Conservation (phyloP, 2,113 vertebrate species). For the Actinemys pallida region DNA sequence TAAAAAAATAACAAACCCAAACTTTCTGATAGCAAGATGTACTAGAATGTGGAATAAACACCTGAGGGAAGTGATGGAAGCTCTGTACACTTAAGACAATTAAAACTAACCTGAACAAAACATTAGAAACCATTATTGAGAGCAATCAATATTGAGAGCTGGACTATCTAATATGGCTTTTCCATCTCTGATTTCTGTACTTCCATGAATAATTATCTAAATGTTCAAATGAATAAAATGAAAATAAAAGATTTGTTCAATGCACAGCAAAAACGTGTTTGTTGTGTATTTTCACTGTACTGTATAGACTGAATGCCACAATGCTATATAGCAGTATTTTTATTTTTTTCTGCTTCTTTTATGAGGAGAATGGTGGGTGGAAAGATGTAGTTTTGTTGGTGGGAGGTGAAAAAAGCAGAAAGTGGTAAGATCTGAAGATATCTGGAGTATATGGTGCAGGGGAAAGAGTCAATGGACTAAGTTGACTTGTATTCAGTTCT, state of each 20-base stretch:
- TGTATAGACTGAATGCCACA: neutral
- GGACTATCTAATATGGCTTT: neutral
- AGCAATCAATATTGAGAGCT: neutral
- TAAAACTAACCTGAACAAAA: neutral
- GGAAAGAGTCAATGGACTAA: neutral
- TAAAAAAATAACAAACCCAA: neutral
- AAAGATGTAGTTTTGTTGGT: neutral
- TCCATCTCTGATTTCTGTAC: neutral
- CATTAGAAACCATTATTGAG: neutral
- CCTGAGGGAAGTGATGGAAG: neutral
- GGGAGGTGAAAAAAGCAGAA: neutral
- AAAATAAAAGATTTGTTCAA: neutral
- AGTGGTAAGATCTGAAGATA: neutral
- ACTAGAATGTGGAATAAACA: neutral
- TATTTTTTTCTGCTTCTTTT: neutral
- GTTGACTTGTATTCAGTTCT: neutral
- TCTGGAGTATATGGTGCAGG: accelerated
- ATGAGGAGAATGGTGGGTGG: neutral
- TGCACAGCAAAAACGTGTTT: neutral
- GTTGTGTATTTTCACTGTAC: accelerated
- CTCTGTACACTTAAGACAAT: neutral
- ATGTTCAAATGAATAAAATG: neutral
- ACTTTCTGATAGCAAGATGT: neutral
- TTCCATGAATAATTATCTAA: neutral
- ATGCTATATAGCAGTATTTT: accelerated